Evolutionary conservation across 1,140 invertebrate species (phyloP).

Genomic region (Drosophila parabipectinata): DNA sequence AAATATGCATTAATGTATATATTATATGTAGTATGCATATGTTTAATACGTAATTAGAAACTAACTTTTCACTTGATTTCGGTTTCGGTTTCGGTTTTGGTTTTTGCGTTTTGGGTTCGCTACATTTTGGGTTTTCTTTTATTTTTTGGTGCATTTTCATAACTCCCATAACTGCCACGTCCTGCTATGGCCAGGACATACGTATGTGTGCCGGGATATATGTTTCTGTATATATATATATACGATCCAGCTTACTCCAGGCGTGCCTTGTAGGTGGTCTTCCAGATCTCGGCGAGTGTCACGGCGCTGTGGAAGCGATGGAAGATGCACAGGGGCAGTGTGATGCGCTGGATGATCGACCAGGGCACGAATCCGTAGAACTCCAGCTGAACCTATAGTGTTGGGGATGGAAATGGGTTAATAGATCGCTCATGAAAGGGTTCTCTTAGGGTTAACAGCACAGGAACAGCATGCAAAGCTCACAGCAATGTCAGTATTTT

Average conservation of each 20-base stretch:
- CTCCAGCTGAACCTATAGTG: constrained; percentile 89
- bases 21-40: constrained; percentile 59
- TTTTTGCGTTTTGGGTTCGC: constrained; percentile 61
- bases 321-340: constrained; percentile 97
- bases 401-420: constrained; percentile 4
- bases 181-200: constrained; percentile 2
- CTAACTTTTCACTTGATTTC: constrained; percentile 69
- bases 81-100: constrained; percentile 57
- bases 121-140: constrained; percentile 36
- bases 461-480: constrained; percentile 15
- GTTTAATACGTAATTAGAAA: constrained; percentile 74
- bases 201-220: constrained; percentile 2
- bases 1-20: constrained; percentile 49
- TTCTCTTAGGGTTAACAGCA: constrained; percentile 3
- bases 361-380: constrained; percentile 98
- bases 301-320: constrained; percentile 98
- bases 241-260: constrained; percentile 87
- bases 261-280: constrained; percentile 97
- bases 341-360: constrained; percentile 96
- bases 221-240: background rate
- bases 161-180: constrained; percentile 27
- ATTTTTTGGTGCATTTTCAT: constrained; percentile 67
- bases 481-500: background rate
- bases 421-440: too few relatives aligned
- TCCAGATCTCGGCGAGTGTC: constrained; percentile 98